Conservation (phyloP, 2,797 vertebrate species). For the Pangasius sanitwongsei region DNA sequence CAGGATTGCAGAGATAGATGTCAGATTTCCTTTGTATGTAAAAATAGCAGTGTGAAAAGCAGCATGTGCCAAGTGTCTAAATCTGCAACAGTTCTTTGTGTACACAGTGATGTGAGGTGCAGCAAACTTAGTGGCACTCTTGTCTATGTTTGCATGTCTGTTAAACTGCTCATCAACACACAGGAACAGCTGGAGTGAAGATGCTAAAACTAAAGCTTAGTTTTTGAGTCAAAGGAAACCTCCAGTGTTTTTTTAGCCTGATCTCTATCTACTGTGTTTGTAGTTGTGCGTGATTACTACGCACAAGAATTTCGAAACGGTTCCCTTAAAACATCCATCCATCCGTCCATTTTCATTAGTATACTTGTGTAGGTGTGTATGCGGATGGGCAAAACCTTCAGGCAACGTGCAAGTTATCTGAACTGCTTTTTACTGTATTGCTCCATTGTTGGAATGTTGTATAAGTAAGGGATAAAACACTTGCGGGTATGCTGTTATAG, state of each 20-base stretch:
- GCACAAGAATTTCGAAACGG: not conserved
- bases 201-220: not conserved
- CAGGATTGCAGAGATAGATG: not conserved
- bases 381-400: not conserved
- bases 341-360: no score
- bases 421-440: not conserved
- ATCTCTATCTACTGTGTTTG: not conserved
- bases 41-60: slow-evolving; percentile 20
- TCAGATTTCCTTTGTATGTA: slow-evolving; percentile 21
- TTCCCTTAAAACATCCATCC: not conserved
- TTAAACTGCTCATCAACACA: not conserved
- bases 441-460: not conserved
- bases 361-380: no score
- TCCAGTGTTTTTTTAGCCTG: not conserved
- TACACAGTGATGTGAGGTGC: slow-evolving; percentile 6
- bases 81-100: not conserved
- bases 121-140: not conserved
- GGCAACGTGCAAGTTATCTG: not conserved
- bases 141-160: not conserved
- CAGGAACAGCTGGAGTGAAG: not conserved
- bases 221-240: not conserved
- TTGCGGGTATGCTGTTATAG: not conserved
- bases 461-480: not conserved
- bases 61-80: not conserved
- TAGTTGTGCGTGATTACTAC: not conserved